Conservation (phyloP, 2,113 vertebrate species). For the Mesoclemmys tuberculata region DNA sequence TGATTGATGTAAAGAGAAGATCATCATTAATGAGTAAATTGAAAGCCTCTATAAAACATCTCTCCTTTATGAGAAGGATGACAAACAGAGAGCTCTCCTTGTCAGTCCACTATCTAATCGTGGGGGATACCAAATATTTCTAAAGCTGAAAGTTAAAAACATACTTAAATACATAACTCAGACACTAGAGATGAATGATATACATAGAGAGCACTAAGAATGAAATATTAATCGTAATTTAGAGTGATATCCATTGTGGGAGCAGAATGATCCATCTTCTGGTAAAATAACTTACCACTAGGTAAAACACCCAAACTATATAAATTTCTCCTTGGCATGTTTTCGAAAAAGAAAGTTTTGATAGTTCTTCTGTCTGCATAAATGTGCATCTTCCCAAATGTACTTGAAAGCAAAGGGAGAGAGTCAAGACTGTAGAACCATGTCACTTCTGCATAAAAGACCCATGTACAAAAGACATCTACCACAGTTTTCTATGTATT, state of each 20-base stretch:
- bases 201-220: not conserved
- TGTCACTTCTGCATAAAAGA: not conserved
- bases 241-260: not conserved
- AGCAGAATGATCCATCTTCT: conserved; percentile 14
- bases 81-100: not conserved
- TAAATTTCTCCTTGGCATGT: not conserved
- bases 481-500: not conserved
- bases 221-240: conserved; percentile 9
- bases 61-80: not conserved
- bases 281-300: not conserved
- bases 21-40: not conserved
- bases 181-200: not conserved
- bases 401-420: not conserved
- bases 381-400: not conserved
- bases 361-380: not conserved
- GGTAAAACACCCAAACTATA: not conserved
- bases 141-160: not conserved
- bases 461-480: not conserved
- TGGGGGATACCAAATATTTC: not conserved
- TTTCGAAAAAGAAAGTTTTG: not conserved
- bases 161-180: not conserved
- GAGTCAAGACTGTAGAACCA: not conserved
- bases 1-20: not conserved
- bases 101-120: not conserved
- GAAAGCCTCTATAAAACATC: not conserved